These are phyloP conservation scores for Hypanus sabinus DNA, from an alignment of 2,113 vertebrate species.

Conservation along the genomic window DNA sequence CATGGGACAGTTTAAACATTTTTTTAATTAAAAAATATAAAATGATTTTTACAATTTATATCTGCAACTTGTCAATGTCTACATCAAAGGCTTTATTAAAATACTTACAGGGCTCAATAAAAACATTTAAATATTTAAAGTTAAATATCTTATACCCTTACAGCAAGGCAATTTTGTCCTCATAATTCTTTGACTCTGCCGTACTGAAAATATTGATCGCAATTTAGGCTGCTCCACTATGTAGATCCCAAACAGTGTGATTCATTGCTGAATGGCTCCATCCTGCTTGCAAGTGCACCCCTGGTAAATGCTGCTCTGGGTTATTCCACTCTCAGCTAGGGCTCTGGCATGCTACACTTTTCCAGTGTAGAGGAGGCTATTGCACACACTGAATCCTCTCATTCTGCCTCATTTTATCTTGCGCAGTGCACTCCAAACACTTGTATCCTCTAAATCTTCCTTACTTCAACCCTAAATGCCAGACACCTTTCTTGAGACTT, in stretches of 20 bases:
- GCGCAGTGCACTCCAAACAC: too few relatives aligned
- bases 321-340: not conserved
- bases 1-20: not conserved
- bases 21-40: not conserved
- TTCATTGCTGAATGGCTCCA: not conserved
- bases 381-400: not conserved
- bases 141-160: not conserved
- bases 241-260: not conserved
- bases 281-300: not conserved
- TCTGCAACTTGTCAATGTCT: not conserved
- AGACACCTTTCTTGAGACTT: too few relatives aligned
- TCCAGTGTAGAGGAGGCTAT: not conserved
- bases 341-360: not conserved
- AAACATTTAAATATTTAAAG: not conserved
- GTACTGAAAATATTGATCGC: not conserved
- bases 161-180: not conserved
- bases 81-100: not conserved
- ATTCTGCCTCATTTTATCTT: not conserved
- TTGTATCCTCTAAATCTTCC: too few relatives aligned
- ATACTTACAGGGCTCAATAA: not conserved
- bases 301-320: not conserved
- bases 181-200: not conserved
- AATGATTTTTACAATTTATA: not conserved
- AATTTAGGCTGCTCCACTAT: not conserved
- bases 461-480: too few relatives aligned